These are phyloP conservation scores for Ooceraea biroi DNA, from an alignment of 1,140 invertebrate species.

Conservation along the genomic window DNA sequence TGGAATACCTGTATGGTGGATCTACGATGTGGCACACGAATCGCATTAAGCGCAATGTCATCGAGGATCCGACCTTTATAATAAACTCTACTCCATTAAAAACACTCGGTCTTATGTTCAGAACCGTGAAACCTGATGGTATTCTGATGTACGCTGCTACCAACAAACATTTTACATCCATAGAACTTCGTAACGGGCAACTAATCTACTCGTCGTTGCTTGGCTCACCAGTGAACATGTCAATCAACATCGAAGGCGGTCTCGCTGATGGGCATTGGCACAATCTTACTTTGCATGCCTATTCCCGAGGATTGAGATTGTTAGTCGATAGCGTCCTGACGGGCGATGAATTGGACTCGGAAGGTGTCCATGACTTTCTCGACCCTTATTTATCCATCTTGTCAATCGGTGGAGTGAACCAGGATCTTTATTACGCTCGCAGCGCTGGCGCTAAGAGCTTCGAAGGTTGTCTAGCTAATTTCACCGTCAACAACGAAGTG, in stretches of 20 bases:
- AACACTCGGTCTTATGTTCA: constrained; percentile 92
- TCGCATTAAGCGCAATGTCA: constrained; percentile 76
- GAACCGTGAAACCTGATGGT: constrained; percentile 92
- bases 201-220: constrained; percentile 92
- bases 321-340: constrained; percentile 90
- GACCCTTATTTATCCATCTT: constrained; percentile 95
- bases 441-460: constrained; percentile 88
- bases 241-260: constrained; percentile 86
- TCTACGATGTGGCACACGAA: constrained; percentile 90
- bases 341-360: constrained; percentile 94
- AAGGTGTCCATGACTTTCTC: constrained; percentile 95
- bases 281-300: constrained; percentile 91
- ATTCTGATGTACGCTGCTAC: constrained; percentile 93
- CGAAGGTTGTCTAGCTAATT: constrained; percentile 95
- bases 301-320: constrained; percentile 90
- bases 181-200: constrained; percentile 90
- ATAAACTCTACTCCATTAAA: constrained; percentile 87
- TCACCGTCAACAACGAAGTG: constrained; percentile 95
- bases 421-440: constrained; percentile 86
- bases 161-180: constrained; percentile 94
- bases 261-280: constrained; percentile 95
- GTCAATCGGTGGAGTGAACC: constrained; percentile 91
- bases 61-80: constrained; percentile 68
- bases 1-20: constrained; percentile 92
- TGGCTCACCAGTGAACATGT: constrained; percentile 93